phyloP scores from a whole-genome alignment of 53 echinoderm and acorn worm species.

The Antedon mediterranea region DNA sequence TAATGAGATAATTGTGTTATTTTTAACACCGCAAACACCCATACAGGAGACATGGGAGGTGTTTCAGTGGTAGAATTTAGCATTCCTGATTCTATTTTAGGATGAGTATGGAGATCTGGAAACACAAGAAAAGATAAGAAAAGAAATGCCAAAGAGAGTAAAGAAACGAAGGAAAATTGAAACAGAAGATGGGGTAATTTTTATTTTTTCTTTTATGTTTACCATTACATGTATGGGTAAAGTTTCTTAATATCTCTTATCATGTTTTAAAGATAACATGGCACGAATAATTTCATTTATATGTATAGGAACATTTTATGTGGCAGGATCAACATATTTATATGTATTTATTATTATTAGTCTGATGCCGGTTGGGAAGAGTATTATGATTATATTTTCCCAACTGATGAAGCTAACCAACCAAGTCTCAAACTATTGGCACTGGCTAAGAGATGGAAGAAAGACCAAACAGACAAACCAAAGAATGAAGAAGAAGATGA shows the following conservation, averaged over 20 bases:
- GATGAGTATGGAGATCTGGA: constrained; percentile 84
- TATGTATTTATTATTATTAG: constrained; percentile 28
- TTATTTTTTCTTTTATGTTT: too few species aligned
- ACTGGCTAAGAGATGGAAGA: constrained; percentile 98
- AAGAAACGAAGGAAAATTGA: constrained; percentile 94
- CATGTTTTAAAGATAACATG: too few species aligned
- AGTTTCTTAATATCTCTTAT: too few species aligned
- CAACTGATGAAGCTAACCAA: constrained; percentile 81
- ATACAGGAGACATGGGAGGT: too few species aligned
- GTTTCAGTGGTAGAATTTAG: too few species aligned
- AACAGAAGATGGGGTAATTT: constrained; percentile 94
- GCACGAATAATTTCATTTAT: too few species aligned
- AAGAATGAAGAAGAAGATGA: not conserved
- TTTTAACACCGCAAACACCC: too few species aligned
- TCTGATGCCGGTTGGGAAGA: constrained; percentile 99
- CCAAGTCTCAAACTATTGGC: constrained; percentile 95
- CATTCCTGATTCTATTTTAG: constrained; percentile 22
- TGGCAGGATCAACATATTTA: not conserved
- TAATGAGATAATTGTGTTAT: too few species aligned
- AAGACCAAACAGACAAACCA: constrained; percentile 23
- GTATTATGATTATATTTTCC: constrained; percentile 98
- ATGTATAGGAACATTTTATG: too few species aligned
- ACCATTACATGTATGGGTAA: not conserved
- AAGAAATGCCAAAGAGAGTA: constrained; percentile 89
- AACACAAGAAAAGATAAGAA: constrained; percentile 41